phyloP scores from a whole-genome alignment of 1,140 invertebrate genomes.

The Nasonia vitripennis region DNA sequence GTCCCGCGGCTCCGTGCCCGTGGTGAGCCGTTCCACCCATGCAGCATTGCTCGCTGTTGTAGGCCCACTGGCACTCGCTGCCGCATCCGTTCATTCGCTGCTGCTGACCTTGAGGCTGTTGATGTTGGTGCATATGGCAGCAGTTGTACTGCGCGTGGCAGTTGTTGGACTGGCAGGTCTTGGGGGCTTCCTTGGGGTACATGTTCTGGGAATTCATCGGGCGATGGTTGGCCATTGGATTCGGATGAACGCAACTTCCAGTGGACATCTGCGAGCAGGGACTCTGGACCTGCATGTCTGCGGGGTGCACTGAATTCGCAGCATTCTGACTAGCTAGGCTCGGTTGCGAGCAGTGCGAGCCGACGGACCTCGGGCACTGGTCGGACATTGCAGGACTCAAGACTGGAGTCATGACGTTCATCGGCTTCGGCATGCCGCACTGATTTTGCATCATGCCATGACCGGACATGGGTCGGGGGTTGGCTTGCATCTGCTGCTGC shows the following conservation, averaged over 20 bases:
- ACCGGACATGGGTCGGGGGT: conserved; percentile 1
- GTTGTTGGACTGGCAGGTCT: conserved; percentile 65
- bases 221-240: conserved; percentile 41
- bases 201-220: conserved; percentile 41
- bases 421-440: conserved; percentile 51
- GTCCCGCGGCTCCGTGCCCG: conserved; percentile 43
- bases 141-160: conserved; percentile 62
- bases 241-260: conserved; percentile 64
- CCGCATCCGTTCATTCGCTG: conserved; percentile 64
- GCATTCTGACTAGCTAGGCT: conserved; percentile 55
- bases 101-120: conserved; percentile 30
- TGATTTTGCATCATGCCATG: conserved; percentile 50
- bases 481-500: conserved; percentile 43
- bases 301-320: conserved; percentile 39
- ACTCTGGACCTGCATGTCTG: conserved; percentile 52
- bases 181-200: conserved; percentile 53
- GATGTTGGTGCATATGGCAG: conserved; percentile 48
- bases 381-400: conserved; percentile 51
- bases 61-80: conserved; percentile 70
- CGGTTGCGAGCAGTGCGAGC: conserved; percentile 59
- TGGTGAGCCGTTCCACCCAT: conserved; percentile 54
- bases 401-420: conserved; percentile 20
- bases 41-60: conserved; percentile 67
- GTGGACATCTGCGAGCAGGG: conserved; percentile 60
- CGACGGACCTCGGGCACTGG: conserved; percentile 56